These are phyloP conservation scores for Grantiella picta DNA, from an alignment of 2,113 vertebrate species.

Conservation along the genomic window DNA sequence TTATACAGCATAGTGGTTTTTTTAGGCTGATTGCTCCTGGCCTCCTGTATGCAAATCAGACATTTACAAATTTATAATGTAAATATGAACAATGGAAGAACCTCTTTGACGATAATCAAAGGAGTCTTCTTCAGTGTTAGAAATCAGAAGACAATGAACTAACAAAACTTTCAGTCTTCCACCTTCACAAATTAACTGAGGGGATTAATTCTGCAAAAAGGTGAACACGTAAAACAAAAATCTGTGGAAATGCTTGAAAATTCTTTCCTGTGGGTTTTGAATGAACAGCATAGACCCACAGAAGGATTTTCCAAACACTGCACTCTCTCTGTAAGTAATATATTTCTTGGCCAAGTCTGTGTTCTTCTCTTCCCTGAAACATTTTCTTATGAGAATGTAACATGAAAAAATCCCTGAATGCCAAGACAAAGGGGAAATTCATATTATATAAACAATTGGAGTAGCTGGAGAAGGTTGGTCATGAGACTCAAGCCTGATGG, in stretches of 20 bases:
- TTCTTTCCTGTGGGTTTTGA: background rate
- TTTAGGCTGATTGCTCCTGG: background rate
- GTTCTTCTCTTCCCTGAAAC: background rate
- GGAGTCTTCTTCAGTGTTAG: background rate
- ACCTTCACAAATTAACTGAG: background rate
- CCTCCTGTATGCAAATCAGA: background rate
- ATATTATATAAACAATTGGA: background rate
- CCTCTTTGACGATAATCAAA: background rate
- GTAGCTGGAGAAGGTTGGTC: background rate
- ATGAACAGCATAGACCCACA: background rate
- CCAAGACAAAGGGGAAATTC: background rate
- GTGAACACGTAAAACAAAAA: background rate
- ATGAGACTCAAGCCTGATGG: background rate
- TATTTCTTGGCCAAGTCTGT: background rate
- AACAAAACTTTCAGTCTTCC: background rate
- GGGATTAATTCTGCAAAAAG: background rate
- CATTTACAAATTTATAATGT: background rate
- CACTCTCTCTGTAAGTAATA: background rate
- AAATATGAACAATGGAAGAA: background rate
- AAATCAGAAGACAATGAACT: background rate
- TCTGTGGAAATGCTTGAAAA: background rate
- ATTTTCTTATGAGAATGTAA: background rate
- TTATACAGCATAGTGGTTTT: fast-evolving
- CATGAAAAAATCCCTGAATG: background rate
- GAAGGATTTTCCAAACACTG: background rate